Conservation (phyloP, 2,888 invertebrate species). For the Dendrolimus houi region DNA sequence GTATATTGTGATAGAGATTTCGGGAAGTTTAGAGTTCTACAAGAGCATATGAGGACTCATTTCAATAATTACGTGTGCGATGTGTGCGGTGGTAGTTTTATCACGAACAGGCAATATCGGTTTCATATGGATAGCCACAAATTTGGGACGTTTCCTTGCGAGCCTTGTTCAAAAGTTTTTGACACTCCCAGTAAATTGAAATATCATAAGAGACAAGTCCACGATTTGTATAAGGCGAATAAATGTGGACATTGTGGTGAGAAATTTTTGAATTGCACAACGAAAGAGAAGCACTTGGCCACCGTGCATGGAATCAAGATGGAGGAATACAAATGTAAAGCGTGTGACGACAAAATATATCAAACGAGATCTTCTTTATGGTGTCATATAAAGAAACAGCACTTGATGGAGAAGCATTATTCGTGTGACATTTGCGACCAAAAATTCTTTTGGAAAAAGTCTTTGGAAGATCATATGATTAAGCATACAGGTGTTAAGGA, state of each 20-base stretch:
- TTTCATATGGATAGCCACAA: slow-evolving; percentile 23
- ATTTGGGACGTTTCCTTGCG: slow-evolving; percentile 30
- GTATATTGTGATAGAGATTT: slow-evolving; percentile 9
- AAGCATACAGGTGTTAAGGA: slow-evolving; percentile 28
- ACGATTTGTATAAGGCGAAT: slow-evolving; percentile 12
- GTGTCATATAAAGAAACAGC: slow-evolving; percentile 41
- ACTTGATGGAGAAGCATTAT: slow-evolving; percentile 41
- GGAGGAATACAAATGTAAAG: slow-evolving; percentile 33
- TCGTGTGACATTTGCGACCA: slow-evolving; percentile 41
- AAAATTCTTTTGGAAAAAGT: slow-evolving; percentile 34
- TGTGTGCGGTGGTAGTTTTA: slow-evolving; percentile 36
- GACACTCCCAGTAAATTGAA: slow-evolving; percentile 44
- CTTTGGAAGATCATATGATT: slow-evolving; percentile 31
- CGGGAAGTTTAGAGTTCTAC: slow-evolving; percentile 9
- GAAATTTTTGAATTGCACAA: slow-evolving; percentile 38
- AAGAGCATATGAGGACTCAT: slow-evolving; percentile 10
- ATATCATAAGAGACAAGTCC: slow-evolving; percentile 46
- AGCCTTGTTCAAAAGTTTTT: slow-evolving; percentile 47
- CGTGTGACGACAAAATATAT: slow-evolving; percentile 40
- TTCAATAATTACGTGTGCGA: slow-evolving; percentile 20
- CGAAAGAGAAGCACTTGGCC: slow-evolving; percentile 36
- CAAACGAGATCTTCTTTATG: slow-evolving; percentile 30
- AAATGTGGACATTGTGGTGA: slow-evolving; percentile 46
- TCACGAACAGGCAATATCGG: slow-evolving; percentile 23
- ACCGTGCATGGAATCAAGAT: slow-evolving; percentile 35